Evolutionary conservation across 1,140 invertebrate species (phyloP).

Genomic region (Dendrolimus punctatus): DNA sequence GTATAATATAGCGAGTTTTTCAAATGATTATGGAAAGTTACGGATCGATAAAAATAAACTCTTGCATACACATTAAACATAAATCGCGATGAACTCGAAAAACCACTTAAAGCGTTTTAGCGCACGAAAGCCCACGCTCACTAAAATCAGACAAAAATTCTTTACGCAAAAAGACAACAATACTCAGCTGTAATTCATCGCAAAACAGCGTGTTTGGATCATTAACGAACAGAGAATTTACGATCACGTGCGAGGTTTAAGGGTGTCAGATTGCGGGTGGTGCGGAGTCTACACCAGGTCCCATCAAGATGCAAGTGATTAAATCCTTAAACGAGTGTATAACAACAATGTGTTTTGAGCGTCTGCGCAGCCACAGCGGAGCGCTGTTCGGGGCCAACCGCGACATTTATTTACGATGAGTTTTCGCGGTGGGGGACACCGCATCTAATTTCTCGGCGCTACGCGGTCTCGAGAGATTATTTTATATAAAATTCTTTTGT

Average conservation of each 20-base stretch:
- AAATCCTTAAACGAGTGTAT: constrained; percentile 64
- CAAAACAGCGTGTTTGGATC: constrained; percentile 39
- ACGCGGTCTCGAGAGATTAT: constrained; percentile 64
- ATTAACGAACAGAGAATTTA: constrained; percentile 57
- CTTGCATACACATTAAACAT: constrained; percentile 38
- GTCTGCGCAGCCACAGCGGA: constrained; percentile 30
- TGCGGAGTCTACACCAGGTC: constrained; percentile 16
- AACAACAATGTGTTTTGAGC: constrained; percentile 53
- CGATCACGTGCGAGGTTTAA: constrained; percentile 40
- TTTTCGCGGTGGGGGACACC: constrained; percentile 57
- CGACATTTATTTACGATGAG: constrained; percentile 64
- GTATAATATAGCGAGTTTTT: constrained; percentile 26
- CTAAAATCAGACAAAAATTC: constrained; percentile 40
- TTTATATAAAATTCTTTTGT: constrained; percentile 60
- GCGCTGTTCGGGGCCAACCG: constrained; percentile 27
- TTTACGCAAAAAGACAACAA: constrained; percentile 46
- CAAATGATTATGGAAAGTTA: too few relatives aligned
- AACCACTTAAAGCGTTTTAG: constrained; percentile 47
- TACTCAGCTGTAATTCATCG: constrained; percentile 49
- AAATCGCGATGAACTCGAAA: constrained; percentile 44
- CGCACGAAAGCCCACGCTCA: constrained; percentile 37
- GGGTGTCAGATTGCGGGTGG: constrained; percentile 17
- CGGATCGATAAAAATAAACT: constrained; percentile 20
- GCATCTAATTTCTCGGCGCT: constrained; percentile 65
- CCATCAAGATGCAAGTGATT: constrained; percentile 58